Conservation (phyloP, 2,888 invertebrate genomes). For the Plutella xylostella region DNA sequence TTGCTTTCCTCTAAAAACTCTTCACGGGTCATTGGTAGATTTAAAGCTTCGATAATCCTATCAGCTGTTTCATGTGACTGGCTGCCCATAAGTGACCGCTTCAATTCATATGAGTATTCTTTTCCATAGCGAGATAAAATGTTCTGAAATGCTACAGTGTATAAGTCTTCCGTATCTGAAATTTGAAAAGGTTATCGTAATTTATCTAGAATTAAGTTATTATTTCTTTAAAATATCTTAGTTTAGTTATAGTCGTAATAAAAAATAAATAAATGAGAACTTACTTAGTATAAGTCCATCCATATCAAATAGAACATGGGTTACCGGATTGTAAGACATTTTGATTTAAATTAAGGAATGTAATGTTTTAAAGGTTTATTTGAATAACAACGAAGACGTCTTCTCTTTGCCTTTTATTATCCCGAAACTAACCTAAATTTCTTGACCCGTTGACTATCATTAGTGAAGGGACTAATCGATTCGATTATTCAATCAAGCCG, state of each 20-base stretch:
- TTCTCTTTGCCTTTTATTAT: no score
- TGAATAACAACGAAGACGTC: no score
- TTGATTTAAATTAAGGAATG: conserved; percentile 18
- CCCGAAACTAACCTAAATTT: no score
- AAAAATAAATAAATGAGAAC: conserved; percentile 18
- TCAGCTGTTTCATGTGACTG: conserved; percentile 72
- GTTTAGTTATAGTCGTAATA: not conserved
- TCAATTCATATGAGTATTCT: conserved; percentile 82
- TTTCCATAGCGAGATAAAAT: conserved; percentile 77
- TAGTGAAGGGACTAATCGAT: no score
- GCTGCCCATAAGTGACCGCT: conserved; percentile 79
- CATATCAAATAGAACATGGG: conserved; percentile 60
- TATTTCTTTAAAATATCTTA: not conserved
- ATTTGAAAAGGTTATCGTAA: no score
- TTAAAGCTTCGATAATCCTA: conserved; percentile 68
- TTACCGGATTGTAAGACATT: conserved; percentile 35
- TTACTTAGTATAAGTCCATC: conserved; percentile 55
- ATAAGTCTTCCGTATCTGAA: conserved; percentile 85
- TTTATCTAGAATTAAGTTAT: not conserved
- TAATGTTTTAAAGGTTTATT: no score
- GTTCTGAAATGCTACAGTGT: conserved; percentile 78
- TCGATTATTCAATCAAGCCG: no score
- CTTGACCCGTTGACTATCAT: no score
- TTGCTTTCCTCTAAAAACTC: conserved; percentile 73
- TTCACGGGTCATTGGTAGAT: conserved; percentile 74